phyloP scores from a whole-genome alignment of 2,797 vertebrate genomes.

The Cirrhinus molitorella region DNA sequence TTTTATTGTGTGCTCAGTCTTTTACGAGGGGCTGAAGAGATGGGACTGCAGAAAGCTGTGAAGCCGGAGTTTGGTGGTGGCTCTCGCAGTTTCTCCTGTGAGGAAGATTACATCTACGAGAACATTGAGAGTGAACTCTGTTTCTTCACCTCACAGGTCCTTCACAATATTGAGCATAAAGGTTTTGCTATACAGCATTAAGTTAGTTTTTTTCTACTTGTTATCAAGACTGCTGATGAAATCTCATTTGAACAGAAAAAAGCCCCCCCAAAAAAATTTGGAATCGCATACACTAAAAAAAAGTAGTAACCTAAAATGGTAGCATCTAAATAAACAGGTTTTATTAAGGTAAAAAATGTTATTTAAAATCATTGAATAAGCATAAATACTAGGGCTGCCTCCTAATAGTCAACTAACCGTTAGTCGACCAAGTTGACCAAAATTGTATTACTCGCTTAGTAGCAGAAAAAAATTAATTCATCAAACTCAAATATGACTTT shows the following conservation, averaged over 20 bases:
- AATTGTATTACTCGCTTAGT: no score
- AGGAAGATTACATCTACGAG: constrained; percentile 98
- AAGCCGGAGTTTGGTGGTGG: constrained; percentile 94
- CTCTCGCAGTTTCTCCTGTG: constrained; percentile 91
- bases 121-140: constrained; percentile 95
- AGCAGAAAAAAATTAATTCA: no score
- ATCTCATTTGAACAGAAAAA: neutral
- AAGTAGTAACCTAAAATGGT: neutral
- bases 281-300: neutral
- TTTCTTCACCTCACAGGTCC: constrained; percentile 97
- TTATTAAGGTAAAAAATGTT: neutral
- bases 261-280: neutral
- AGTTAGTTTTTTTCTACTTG: neutral
- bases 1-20: constrained; percentile 76
- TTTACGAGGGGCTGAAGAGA: constrained; percentile 93
- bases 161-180: constrained; percentile 33
- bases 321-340: neutral
- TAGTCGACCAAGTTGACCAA: no score
- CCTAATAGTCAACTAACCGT: no score
- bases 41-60: constrained; percentile 90
- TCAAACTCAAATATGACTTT: no score
- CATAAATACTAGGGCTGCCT: no score
- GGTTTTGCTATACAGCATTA: neutral
- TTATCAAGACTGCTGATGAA: neutral
- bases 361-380: neutral